These are phyloP conservation scores for Acanthosepion esculentum DNA, from an alignment of 2,888 invertebrate genomes.

Conservation along the genomic window DNA sequence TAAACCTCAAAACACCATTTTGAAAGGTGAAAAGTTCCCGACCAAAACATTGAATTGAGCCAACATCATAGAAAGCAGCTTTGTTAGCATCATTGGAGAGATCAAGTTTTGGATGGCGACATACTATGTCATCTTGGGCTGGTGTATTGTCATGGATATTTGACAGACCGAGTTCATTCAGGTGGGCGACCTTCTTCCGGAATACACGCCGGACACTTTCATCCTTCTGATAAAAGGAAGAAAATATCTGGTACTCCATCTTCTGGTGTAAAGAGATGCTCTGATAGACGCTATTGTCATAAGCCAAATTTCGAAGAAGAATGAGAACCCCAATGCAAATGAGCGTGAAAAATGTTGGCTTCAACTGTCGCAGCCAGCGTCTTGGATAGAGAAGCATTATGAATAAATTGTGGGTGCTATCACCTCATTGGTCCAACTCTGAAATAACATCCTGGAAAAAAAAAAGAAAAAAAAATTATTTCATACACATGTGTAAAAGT, in stretches of 20 bases:
- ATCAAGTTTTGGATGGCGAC: constrained; percentile 58
- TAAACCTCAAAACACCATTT: constrained; percentile 57
- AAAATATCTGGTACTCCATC: constrained; percentile 41
- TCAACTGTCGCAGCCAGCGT: background rate
- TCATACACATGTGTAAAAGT: background rate
- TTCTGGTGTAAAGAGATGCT: constrained; percentile 36
- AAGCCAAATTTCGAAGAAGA: constrained; percentile 41
- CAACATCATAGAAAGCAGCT: constrained; percentile 59
- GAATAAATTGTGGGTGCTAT: background rate
- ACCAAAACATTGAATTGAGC: constrained; percentile 59
- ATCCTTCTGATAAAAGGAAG: constrained; percentile 6
- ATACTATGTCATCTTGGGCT: constrained; percentile 52
- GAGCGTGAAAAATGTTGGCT: constrained; percentile 41
- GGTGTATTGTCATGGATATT: background rate
- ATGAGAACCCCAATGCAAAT: constrained; percentile 35
- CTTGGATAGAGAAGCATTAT: constrained; percentile 24
- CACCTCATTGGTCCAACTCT: background rate
- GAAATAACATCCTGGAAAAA: background rate
- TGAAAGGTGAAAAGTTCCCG: constrained; percentile 59
- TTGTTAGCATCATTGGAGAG: constrained; percentile 62
- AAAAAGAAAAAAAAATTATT: background rate
- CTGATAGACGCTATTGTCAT: constrained; percentile 40
- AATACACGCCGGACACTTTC: background rate
- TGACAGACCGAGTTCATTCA: constrained; percentile 43
- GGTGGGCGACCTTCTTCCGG: background rate